Conservation (phyloP, 2,888 invertebrate species). For the Lissocephala sabroskyi region DNA sequence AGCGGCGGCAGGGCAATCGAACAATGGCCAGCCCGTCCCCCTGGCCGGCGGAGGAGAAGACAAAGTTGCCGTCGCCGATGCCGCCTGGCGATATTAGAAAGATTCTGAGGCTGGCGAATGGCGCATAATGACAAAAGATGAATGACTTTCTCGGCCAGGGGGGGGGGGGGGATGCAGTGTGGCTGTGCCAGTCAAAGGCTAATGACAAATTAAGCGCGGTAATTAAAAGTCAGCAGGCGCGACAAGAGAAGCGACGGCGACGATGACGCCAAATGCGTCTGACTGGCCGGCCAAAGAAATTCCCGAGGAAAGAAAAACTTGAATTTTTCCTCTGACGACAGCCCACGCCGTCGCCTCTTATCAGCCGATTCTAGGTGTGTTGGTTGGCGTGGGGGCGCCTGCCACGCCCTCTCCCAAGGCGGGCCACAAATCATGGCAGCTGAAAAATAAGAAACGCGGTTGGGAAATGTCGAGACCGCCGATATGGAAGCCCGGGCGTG, state of each 20-base stretch:
- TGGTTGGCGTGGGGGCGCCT: too few relatives aligned
- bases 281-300: too few relatives aligned
- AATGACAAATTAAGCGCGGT: slow-evolving; percentile 58
- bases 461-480: too few relatives aligned
- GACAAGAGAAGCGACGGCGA: neutral
- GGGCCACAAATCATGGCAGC: too few relatives aligned
- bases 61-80: neutral
- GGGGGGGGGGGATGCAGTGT: too few relatives aligned
- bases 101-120: too few relatives aligned
- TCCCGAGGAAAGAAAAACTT: slow-evolving; percentile 3
- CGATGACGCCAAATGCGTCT: neutral
- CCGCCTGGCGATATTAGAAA: slow-evolving; percentile 16
- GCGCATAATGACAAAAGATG: slow-evolving; percentile 26
- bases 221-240: slow-evolving; percentile 36
- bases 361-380: too few relatives aligned
- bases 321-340: neutral
- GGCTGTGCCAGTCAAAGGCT: slow-evolving; percentile 48
- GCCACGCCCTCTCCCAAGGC: too few relatives aligned
- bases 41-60: neutral
- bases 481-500: too few relatives aligned
- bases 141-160: slow-evolving; percentile 35
- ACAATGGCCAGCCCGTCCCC: slow-evolving; percentile 22
- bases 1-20: slow-evolving; percentile 32
- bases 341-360: neutral
- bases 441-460: too few relatives aligned